Conservation (phyloP, 2,888 invertebrate species). For the Saturnia japonica region DNA sequence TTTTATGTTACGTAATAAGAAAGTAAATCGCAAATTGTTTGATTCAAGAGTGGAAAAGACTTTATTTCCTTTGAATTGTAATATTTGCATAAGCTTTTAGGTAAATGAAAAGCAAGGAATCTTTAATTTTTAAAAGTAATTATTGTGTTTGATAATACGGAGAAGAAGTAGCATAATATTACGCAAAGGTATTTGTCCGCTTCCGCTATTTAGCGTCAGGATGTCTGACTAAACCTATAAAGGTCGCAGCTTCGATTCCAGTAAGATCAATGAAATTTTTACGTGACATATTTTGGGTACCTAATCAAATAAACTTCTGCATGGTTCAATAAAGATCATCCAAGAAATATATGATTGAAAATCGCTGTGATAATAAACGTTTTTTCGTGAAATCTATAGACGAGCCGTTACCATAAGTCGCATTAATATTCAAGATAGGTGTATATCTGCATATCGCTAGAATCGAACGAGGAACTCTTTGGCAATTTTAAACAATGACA, state of each 20-base stretch:
- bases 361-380: neutral
- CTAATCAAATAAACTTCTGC: neutral
- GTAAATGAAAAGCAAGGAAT: neutral
- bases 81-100: slow-evolving; percentile 1
- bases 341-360: neutral
- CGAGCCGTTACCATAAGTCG: neutral
- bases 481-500: neutral
- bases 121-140: neutral
- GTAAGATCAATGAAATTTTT: too few species aligned
- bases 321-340: neutral
- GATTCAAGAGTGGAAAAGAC: slow-evolving; percentile 15
- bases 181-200: neutral
- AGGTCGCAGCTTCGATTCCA: neutral
- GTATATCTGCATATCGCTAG: neutral
- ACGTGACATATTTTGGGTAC: neutral
- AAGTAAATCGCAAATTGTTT: slow-evolving; percentile 18
- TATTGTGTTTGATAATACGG: neutral
- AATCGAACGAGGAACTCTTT: neutral
- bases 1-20: slow-evolving; percentile 16
- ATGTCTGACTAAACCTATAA: neutral
- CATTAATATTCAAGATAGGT: neutral
- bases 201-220: neutral
- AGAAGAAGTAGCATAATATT: neutral
- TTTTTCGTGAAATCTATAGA: too few species aligned
- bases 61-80: slow-evolving; percentile 13